These are phyloP conservation scores for Rhopalosiphum padi DNA, from an alignment of 1,140 invertebrate genomes.

Conservation along the genomic window DNA sequence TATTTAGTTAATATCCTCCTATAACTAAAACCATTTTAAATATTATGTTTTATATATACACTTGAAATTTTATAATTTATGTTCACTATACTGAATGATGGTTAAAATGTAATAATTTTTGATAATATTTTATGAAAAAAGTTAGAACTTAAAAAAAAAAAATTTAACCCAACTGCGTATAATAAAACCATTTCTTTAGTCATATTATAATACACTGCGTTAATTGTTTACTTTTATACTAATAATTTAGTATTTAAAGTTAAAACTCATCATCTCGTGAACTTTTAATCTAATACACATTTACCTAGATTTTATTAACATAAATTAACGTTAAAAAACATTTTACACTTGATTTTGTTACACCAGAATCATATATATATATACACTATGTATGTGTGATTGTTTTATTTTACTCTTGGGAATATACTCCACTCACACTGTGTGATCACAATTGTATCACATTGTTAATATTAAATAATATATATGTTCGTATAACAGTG, in stretches of 20 bases:
- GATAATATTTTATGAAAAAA: not conserved
- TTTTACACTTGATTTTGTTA: not conserved
- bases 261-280: not conserved
- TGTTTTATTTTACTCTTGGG: conserved; percentile 16
- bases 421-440: not conserved
- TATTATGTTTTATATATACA: not conserved
- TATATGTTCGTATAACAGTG: not conserved
- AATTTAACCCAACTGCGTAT: not conserved
- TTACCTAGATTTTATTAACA: not conserved
- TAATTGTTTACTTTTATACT: not conserved
- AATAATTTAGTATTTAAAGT: not conserved
- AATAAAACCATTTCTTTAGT: not conserved
- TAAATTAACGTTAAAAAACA: not conserved
- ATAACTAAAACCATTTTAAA: not conserved
- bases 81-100: not conserved
- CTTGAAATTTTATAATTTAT: not conserved
- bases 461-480: conserved; percentile 13
- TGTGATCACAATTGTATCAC: conserved; percentile 21
- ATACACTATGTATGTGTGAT: not conserved
- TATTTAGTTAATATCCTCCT: not conserved
- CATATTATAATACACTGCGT: not conserved
- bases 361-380: not conserved
- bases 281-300: not conserved
- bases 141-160: not conserved
- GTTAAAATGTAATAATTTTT: not conserved